These are phyloP conservation scores for Drosophila neotestacea DNA, from an alignment of 2,888 invertebrate species.

Conservation along the genomic window DNA sequence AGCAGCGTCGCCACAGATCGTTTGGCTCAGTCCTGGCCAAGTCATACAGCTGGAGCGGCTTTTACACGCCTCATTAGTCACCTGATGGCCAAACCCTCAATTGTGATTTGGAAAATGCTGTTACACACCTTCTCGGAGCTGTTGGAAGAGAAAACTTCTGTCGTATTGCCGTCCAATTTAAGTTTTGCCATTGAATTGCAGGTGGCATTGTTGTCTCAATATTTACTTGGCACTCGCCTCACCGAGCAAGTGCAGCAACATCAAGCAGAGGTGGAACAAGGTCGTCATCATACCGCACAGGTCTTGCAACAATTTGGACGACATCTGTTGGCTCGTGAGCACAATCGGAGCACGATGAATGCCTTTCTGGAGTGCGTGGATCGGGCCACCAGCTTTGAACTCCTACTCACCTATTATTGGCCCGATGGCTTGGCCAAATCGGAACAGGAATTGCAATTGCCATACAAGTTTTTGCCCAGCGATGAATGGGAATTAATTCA, in stretches of 20 bases:
- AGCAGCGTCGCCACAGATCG: constrained; percentile 17
- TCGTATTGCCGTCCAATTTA: constrained; percentile 63
- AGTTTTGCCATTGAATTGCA: constrained; percentile 82
- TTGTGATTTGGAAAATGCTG: constrained; percentile 83
- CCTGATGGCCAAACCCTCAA: constrained; percentile 82
- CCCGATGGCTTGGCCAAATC: constrained; percentile 74
- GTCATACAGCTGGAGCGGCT: constrained; percentile 71
- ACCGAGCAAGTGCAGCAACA: constrained; percentile 83
- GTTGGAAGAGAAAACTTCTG: constrained; percentile 31
- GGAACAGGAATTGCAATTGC: constrained; percentile 12
- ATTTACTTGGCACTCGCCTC: constrained; percentile 80
- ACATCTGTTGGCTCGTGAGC: constrained; percentile 78
- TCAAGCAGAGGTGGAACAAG: constrained; percentile 63
- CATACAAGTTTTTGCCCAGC: constrained; percentile 73
- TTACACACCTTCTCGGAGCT: constrained; percentile 76
- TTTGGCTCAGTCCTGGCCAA: constrained; percentile 77
- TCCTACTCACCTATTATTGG: constrained; percentile 79
- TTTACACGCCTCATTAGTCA: constrained; percentile 82
- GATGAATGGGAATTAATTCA: constrained; percentile 83
- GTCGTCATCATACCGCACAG: constrained; percentile 63
- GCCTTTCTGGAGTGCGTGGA: constrained; percentile 82
- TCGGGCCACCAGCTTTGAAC: constrained; percentile 74
- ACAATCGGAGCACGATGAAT: constrained; percentile 83
- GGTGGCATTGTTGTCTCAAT: constrained; percentile 80
- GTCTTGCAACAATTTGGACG: constrained; percentile 79